Base-by-base conservation (phyloP, 1,140 invertebrate genomes). In the Papilio polytes region DNA sequence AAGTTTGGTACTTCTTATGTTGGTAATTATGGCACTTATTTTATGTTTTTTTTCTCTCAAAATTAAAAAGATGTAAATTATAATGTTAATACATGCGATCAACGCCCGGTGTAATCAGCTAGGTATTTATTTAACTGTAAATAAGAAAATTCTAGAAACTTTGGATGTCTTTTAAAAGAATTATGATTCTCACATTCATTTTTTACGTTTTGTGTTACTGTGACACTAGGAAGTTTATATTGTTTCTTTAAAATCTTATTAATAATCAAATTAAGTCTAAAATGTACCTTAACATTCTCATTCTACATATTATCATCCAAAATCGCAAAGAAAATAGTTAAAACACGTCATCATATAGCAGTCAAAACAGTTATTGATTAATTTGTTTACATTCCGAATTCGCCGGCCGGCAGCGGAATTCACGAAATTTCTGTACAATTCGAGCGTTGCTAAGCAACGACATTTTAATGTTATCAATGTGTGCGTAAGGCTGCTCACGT, bases 381-480 rank as follows among this genome's bases (percentile, higher is more conserved):
- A 70, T 70, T 31, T 70, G 63, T 36, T 70, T 70, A 31, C 63
- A 15, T 70, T 31, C 22, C 20, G 78, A 81, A 59, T 31, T 20
- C 79, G 82, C 82, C 82, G 82, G 76, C 80, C 82, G 84, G 80
- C 78, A 59, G 2, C 31, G 31, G 0, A 41, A 73, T 82, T 83
- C 82, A 73, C n/a, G 84, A 85, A 83, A 74, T 46, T 74, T 74
- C 74, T 70, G 18, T 8, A 13, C 13, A 36, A 10, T 26, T 74
- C 74, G 46, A 3, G 20, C 66, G 66, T 80, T 48, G 66, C 70
- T 74, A 73, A 53, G 66, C 70, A 73, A 80, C 79, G 63, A n/a
- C 31, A 18, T 31, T 18, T 83, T 83, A 77, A 66, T 53, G 51
- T 59, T 72, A 26, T 26, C 31, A 48, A 41, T 82, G 78, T 48